A percentile compares a stretch with the other conserved stretches of the same genome.
Evolutionary conservation across 1,140 invertebrate species (phyloP).

Genomic region (Achroia grisella): DNA sequence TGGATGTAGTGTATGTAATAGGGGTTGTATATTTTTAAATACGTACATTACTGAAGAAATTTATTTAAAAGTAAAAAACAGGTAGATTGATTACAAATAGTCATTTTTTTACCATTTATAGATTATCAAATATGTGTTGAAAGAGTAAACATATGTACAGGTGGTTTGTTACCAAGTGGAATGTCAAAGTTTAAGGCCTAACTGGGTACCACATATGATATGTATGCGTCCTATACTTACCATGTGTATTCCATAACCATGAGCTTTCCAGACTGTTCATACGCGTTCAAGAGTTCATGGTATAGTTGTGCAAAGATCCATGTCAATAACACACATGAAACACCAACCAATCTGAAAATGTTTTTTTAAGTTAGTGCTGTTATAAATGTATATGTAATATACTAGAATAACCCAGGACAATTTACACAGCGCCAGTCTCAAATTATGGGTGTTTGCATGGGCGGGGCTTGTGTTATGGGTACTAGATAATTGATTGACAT

Average conservation of each 20-base stretch:
- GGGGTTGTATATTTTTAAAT: too few relatives aligned
- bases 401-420: background rate
- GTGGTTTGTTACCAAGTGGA: too few relatives aligned
- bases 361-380: background rate
- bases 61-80: too few relatives aligned
- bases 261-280: conserved; percentile 51
- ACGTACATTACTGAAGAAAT: too few relatives aligned
- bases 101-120: too few relatives aligned
- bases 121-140: too few relatives aligned
- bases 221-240: conserved; percentile 42
- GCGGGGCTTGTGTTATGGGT: background rate
- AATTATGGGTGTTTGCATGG: too few relatives aligned
- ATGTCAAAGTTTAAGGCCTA: too few relatives aligned
- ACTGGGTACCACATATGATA: too few relatives aligned
- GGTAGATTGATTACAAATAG: too few relatives aligned
- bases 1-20: too few relatives aligned
- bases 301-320: conserved; percentile 74
- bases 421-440: background rate
- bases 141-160: too few relatives aligned
- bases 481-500: background rate
- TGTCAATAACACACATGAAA: conserved; percentile 69
- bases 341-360: conserved; percentile 62
- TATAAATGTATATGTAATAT: background rate
- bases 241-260: conserved; percentile 52
- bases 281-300: conserved; percentile 63